Conservation (phyloP, 1,140 invertebrate species). For the Eulimnadia texana region DNA sequence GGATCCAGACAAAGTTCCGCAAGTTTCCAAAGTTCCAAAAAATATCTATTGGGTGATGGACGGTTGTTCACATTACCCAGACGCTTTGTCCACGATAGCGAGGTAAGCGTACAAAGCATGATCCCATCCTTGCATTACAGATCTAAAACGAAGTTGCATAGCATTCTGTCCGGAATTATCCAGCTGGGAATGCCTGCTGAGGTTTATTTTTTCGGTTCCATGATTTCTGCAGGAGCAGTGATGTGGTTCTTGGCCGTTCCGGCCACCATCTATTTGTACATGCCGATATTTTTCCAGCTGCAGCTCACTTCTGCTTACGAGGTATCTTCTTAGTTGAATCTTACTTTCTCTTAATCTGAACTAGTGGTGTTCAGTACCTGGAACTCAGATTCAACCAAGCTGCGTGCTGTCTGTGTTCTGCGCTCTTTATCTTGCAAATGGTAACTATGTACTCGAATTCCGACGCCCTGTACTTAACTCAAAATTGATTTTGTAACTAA, state of each 20-base stretch:
- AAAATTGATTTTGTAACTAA: slow-evolving; percentile 29
- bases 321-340: slow-evolving; percentile 22
- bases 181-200: slow-evolving; percentile 25
- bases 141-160: background rate
- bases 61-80: slow-evolving; percentile 24
- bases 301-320: slow-evolving; percentile 50
- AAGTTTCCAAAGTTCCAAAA: no score
- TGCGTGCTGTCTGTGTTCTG: slow-evolving; percentile 50
- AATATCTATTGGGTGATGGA: slow-evolving; percentile 28
- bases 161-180: slow-evolving; percentile 31
- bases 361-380: slow-evolving; percentile 42
- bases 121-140: background rate
- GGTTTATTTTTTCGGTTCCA: slow-evolving; percentile 24
- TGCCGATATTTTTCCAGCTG: slow-evolving; percentile 29
- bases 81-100: slow-evolving; percentile 16
- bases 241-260: slow-evolving; percentile 20
- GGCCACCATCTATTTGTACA: slow-evolving; percentile 25
- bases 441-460: background rate
- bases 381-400: slow-evolving; percentile 49
- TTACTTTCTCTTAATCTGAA: background rate
- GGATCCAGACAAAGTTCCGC: slow-evolving; percentile 27
- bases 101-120: slow-evolving; percentile 16
- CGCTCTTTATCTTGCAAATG: slow-evolving; percentile 58
- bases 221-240: slow-evolving; percentile 25
- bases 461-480: background rate